A percentile compares a stretch with the other conserved stretches of the same genome.
phyloP scores from a whole-genome alignment of 2,888 invertebrate species.

The Carabus problematicus region DNA sequence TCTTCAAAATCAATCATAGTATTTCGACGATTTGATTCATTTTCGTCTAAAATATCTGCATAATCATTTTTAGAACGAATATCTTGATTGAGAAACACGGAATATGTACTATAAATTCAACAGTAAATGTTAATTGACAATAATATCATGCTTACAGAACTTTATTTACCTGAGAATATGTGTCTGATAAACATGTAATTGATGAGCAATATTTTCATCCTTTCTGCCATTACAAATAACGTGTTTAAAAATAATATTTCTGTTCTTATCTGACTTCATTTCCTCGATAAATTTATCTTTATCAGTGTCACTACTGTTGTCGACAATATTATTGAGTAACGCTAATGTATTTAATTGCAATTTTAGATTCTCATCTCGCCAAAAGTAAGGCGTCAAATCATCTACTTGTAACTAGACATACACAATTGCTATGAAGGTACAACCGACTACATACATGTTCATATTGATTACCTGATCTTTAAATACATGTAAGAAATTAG shows the following conservation, averaged over 20 bases:
- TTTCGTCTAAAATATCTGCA: slow-evolving; percentile 17
- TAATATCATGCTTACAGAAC: too few species aligned
- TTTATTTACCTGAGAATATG: slow-evolving; percentile 53
- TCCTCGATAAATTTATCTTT: slow-evolving; percentile 25
- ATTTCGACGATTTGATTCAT: slow-evolving; percentile 16
- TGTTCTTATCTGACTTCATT: slow-evolving; percentile 17
- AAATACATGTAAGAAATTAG: not conserved
- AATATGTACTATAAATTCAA: not conserved
- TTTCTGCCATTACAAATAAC: slow-evolving; percentile 29
- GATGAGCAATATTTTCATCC: slow-evolving; percentile 50
- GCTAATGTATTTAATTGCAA: slow-evolving; percentile 53
- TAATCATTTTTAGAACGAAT: not conserved
- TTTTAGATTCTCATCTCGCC: slow-evolving; percentile 47
- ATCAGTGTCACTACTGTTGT: slow-evolving; percentile 12
- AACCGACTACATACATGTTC: not conserved
- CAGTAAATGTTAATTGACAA: too few species aligned
- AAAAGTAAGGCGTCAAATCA: slow-evolving; percentile 51
- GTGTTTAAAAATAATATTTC: slow-evolving; percentile 21
- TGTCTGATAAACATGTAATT: slow-evolving; percentile 55
- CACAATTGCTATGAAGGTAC: not conserved
- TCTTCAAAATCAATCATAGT: slow-evolving; percentile 39
- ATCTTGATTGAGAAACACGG: not conserved
- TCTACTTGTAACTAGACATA: slow-evolving; percentile 39
- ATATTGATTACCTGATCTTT: slow-evolving; percentile 2
- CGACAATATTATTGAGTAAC: slow-evolving; percentile 54